These are phyloP conservation scores for Sebastes melanostomus DNA, from an alignment of 2,797 vertebrate species.

Conservation along the genomic window DNA sequence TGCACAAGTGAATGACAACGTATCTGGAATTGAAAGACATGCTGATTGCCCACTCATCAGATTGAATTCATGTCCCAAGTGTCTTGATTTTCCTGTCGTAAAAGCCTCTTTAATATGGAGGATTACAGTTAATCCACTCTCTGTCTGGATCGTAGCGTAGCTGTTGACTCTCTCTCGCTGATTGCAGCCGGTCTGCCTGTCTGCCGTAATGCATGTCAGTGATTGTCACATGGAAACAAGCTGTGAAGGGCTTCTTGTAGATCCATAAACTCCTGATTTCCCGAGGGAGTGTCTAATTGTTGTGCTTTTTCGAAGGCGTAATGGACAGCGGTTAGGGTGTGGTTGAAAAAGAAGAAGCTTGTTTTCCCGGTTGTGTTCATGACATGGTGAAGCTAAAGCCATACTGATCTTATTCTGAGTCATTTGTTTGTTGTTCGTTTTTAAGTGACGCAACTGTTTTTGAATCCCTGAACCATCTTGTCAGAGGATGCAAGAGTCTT, in stretches of 20 bases:
- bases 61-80: slow-evolving; percentile 12
- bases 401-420: neutral
- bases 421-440: neutral
- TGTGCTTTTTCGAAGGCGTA: neutral
- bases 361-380: neutral
- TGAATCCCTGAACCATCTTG: neutral
- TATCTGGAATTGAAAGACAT: neutral
- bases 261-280: neutral
- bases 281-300: slow-evolving; percentile 10
- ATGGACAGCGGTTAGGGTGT: neutral
- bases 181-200: neutral
- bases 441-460: neutral
- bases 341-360: neutral
- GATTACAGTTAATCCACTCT: slow-evolving; percentile 49
- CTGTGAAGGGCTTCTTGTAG: neutral
- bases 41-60: slow-evolving; percentile 14
- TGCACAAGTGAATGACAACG: neutral
- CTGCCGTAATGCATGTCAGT: neutral
- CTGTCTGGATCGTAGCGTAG: neutral
- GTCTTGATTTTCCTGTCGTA: slow-evolving; percentile 28
- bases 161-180: slow-evolving; percentile 9
- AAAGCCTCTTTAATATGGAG: slow-evolving; percentile 43
- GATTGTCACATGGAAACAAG: slow-evolving; percentile 4
- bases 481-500: neutral
- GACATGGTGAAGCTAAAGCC: neutral